Evolutionary conservation across 2,888 invertebrate species (phyloP), one percentile per base, ranked within the genome.

Genomic region (Agrotis ipsilon): DNA sequence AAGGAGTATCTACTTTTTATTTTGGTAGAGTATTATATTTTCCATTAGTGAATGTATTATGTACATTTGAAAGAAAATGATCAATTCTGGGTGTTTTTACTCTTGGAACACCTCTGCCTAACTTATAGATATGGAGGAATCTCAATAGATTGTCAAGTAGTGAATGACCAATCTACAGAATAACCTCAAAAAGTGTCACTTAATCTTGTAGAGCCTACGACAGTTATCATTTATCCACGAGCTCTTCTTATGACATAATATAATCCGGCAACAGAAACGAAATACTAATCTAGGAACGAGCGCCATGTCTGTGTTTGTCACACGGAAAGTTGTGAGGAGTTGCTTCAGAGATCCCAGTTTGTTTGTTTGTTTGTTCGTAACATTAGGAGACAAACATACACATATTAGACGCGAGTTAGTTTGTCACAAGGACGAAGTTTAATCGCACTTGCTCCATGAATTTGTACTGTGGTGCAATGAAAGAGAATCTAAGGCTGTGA

Each of bases 371-470:
- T 68, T 73, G 67, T 64, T 67, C 51, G 51, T 52, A 54, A 78
- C 78, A 74, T 78, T 78, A 73, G 52, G 18, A 52, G 46, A 68
- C 65, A 73, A 78, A 73, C 54, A 68, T 45, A 72, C 60, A 64
- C 63, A 54, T 49, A 78, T 77, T 78, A 68, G 55, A 57, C 18
- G 19, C 46, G 49, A 60, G 58, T 54, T 58, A 21, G 24, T 19
- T 21, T 32, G 61, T 63, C 54, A 48, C 63, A 21, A 52, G 39
- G 32, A 5, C 19, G 19, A 32, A 49, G 48, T 49, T 32, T 9
- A 45, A n/a, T 63, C 60, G 43, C 60, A 60, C 11, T 69, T 19
- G 52, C 54, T 68, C 54, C 43, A 24, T 64, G 55, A 57, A 48
- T 51, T 68, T 61, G 57, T 58, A 48, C 45, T 58, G 32, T 32